These are phyloP conservation scores for Agelastica alni DNA, from an alignment of 2,888 invertebrate genomes.

Conservation along the genomic window DNA sequence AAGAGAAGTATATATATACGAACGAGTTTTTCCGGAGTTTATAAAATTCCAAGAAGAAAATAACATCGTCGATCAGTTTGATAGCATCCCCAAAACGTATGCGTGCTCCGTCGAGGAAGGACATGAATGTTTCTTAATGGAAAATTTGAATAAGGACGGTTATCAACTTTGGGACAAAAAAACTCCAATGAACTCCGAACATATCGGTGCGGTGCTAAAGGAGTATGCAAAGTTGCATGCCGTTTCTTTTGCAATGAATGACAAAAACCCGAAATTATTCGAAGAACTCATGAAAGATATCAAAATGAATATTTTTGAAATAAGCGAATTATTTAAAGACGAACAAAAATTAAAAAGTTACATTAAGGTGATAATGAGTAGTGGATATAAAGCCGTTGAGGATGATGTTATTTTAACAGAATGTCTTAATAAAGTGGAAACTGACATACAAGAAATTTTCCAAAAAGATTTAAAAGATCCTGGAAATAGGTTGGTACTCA, in stretches of 20 bases:
- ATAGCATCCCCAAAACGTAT: constrained; percentile 24
- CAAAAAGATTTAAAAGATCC: neutral
- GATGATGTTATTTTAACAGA: constrained; percentile 1
- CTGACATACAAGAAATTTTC: neutral
- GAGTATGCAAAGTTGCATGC: constrained; percentile 48
- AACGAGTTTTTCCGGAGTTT: constrained; percentile 41
- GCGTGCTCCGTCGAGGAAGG: constrained; percentile 19
- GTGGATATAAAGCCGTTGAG: constrained; percentile 15
- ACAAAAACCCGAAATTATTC: too few species aligned
- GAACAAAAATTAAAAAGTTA: too few species aligned
- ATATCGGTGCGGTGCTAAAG: constrained; percentile 41
- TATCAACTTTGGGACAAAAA: constrained; percentile 42
- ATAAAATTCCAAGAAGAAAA: constrained; percentile 31
- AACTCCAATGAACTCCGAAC: constrained; percentile 42
- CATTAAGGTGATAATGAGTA: constrained; percentile 29
- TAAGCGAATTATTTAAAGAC: too few species aligned
- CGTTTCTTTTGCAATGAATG: constrained; percentile 42
- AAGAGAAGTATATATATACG: constrained; percentile 45
- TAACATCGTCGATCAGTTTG: constrained; percentile 10
- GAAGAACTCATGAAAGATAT: too few species aligned
- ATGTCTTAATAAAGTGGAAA: constrained; percentile 1
- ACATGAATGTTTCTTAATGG: constrained; percentile 40
- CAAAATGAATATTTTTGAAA: too few species aligned
- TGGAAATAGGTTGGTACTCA: constrained; percentile 24
- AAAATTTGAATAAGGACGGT: constrained; percentile 41